phyloP scores from a whole-genome alignment of 2,888 invertebrate species.

The Epirrita christyi region DNA sequence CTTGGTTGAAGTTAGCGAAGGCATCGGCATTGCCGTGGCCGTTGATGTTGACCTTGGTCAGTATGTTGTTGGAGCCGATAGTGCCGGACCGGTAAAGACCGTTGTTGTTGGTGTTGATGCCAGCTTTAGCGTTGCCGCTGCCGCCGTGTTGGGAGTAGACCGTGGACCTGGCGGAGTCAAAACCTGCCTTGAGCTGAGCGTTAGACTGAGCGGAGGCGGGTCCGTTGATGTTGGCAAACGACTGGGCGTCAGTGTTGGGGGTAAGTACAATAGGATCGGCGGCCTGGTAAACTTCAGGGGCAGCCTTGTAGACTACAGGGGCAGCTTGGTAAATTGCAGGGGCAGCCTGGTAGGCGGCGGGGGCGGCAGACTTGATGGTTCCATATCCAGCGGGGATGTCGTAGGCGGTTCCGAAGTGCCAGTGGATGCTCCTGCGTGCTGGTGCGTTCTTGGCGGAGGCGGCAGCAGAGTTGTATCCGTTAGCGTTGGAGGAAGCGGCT shows the following conservation, averaged over 20 bases:
- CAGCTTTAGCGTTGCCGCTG: conserved; percentile 41
- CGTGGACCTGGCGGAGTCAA: conserved; percentile 11
- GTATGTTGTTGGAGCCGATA: conserved; percentile 42
- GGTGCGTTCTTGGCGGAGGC: conserved; percentile 51
- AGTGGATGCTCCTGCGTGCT: conserved; percentile 57
- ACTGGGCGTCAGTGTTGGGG: conserved; percentile 37
- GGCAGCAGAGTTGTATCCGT: conserved; percentile 52
- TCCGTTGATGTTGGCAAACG: conserved; percentile 4
- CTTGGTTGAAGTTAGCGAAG: conserved; percentile 15
- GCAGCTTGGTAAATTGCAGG: conserved; percentile 41
- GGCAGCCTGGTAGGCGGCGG: conserved; percentile 21
- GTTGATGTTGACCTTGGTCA: conserved; percentile 42
- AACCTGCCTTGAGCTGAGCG: conserved; percentile 23
- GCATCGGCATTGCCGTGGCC: conserved; percentile 36
- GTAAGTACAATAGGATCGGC: conserved; percentile 6
- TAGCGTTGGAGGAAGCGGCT: conserved; percentile 61
- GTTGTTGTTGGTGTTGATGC: conserved; percentile 43
- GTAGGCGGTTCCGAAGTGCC: conserved; percentile 72
- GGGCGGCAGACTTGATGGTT: conserved; percentile 16
- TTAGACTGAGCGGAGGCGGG: conserved; percentile 49
- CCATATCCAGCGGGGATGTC: conserved; percentile 51
- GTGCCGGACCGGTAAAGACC: conserved; percentile 45
- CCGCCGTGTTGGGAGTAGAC: conserved; percentile 38
- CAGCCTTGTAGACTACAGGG: conserved; percentile 15
- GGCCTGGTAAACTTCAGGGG: conserved; percentile 8